Conservation (phyloP, 2,113 vertebrate genomes). For the Aegypius monachus region DNA sequence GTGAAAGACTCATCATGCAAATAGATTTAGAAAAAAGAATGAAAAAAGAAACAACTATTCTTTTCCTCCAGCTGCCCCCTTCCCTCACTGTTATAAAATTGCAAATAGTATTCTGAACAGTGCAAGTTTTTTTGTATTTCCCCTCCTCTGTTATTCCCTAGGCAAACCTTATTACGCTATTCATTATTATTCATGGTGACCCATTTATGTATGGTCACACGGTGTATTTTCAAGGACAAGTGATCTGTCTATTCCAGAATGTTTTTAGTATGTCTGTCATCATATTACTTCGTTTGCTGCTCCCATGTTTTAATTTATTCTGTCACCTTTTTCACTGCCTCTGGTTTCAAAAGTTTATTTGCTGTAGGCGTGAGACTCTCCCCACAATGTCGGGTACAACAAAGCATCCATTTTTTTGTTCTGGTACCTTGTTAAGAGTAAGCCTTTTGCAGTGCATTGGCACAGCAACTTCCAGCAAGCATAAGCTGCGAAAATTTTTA, state of each 20-base stretch:
- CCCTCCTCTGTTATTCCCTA: not conserved
- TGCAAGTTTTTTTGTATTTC: not conserved
- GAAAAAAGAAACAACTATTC: not conserved
- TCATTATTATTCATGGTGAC: not conserved
- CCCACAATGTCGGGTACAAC: accelerated
- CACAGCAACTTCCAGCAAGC: accelerated
- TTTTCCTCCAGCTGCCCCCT: not conserved
- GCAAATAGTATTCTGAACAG: not conserved
- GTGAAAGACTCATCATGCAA: not conserved
- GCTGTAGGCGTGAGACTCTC: accelerated
- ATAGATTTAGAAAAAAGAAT: not conserved
- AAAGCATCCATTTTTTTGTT: accelerated
- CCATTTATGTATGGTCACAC: not conserved
- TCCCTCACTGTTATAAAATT: not conserved
- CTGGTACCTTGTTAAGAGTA: not conserved
- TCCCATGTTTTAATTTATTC: not conserved
- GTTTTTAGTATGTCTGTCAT: not conserved
- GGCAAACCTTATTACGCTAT: accelerated
- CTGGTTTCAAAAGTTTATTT: not conserved
- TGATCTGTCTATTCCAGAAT: not conserved
- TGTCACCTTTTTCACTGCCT: not conserved
- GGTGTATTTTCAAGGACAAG: not conserved
- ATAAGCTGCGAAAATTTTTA: accelerated
- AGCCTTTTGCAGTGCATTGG: not conserved
- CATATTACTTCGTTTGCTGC: not conserved